Evolutionary conservation across 2,113 vertebrate genomes (phyloP), one percentile per base, ranked within the genome.

Genomic region (Ammodytes marinus): DNA sequence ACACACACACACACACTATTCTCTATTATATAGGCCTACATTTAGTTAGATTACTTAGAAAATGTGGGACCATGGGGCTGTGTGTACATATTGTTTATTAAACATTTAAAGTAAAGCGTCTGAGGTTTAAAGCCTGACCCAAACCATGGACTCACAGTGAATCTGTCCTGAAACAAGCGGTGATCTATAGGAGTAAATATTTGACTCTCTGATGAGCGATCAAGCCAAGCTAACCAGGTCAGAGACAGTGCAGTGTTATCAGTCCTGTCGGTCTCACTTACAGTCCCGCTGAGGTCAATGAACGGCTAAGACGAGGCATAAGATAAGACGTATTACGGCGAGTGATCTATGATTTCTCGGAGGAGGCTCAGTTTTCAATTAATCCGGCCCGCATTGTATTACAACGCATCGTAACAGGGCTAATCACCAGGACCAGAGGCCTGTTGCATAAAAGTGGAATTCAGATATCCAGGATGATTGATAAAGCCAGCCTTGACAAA

Each of bases 311-410:
- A 85, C 83, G 69, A 77, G 69, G 65, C 76, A 68, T 63, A 74
- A 82, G 89, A 86, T 87, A 88, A 89, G 77, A 81, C 52, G 2
- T 81, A 88, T 92, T 82, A 5, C 40, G 5, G 75, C 8, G 42
- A 69, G 69, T 49, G 46, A 90, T 91, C 88, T 82, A 13, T 75
- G 79, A 80, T 47, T 69, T 71, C 80, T 72, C 14, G 11, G 57
- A 72, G 71, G 57, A 81, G 69, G 78, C 73, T 89, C 83, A 14
- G 47, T 85, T 85, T 91, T 82, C 88, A 86, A 84, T 92, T 89
- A 87, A 86, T 85, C 79, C 53, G 39, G 35, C 57, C 69, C 55
- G 88, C 49, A 70, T 86, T 89, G 84, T 86, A 79, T 92, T 87
- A 73, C 90, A 69, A 80, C 12, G 53, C 67, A 64, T 61, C 69